phyloP scores from a whole-genome alignment of 2,888 invertebrate genomes.

The Calameuta idolon region DNA sequence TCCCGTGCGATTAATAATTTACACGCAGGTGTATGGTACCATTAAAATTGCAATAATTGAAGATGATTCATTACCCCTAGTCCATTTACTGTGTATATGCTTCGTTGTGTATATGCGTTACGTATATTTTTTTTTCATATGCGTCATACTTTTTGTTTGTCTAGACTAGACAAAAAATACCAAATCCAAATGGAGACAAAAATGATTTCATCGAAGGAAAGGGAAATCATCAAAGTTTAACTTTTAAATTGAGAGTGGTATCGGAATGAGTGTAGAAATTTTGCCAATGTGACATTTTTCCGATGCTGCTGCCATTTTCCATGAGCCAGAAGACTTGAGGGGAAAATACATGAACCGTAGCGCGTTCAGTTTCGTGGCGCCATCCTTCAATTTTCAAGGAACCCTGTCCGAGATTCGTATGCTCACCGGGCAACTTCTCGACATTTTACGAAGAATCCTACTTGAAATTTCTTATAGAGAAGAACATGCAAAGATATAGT shows the following conservation, averaged over 20 bases:
- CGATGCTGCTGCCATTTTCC: background rate
- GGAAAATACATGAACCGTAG: background rate
- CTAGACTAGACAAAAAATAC: background rate
- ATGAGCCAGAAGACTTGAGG: background rate
- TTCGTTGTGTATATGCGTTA: background rate
- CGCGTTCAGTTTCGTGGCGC: background rate
- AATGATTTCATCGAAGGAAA: background rate
- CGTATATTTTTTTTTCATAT: background rate
- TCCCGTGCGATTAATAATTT: background rate
- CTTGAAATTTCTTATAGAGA: background rate
- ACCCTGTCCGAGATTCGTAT: background rate
- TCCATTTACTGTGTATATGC: background rate
- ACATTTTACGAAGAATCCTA: background rate
- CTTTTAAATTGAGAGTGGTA: background rate
- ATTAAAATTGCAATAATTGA: background rate
- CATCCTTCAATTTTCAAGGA: background rate
- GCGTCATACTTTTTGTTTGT: background rate
- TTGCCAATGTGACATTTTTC: too few relatives aligned
- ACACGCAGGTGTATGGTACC: background rate
- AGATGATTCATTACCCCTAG: background rate
- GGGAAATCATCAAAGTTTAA: background rate
- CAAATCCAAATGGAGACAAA: background rate
- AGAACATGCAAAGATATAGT: background rate
- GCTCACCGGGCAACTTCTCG: background rate
- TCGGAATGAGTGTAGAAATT: background rate